Percentiles rank a stretch among this genome's conserved stretches.
Evolutionary conservation across 2,888 invertebrate species (phyloP).

Genomic region (Drepanosiphum platanoidis): DNA sequence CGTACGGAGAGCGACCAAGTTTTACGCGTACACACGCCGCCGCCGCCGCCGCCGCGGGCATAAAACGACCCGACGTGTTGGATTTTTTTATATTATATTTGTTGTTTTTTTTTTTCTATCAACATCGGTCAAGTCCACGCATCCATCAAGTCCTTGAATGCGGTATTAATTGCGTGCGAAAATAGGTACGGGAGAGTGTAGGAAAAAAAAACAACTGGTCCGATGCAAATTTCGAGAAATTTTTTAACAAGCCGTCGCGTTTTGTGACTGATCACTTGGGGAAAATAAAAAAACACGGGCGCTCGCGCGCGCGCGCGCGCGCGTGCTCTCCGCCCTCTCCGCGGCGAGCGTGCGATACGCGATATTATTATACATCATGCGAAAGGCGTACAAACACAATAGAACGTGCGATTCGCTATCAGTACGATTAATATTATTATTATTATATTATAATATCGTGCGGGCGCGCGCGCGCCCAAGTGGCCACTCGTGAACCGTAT

Average conservation of each 20-base stretch:
- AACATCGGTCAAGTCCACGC: neutral
- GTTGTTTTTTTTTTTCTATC: neutral
- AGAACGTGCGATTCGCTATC: neutral
- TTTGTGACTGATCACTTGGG: slow-evolving; percentile 52
- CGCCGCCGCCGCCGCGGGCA: neutral
- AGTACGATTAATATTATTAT: neutral
- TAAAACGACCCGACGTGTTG: neutral
- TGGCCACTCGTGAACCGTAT: slow-evolving; percentile 28
- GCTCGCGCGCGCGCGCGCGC: too few relatives aligned
- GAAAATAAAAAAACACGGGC: slow-evolving; percentile 4
- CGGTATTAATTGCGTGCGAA: slow-evolving; percentile 57
- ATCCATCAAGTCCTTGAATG: slow-evolving; percentile 58
- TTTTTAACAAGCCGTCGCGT: slow-evolving; percentile 11
- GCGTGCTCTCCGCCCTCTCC: slow-evolving; percentile 7
- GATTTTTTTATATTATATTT: neutral
- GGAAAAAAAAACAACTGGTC: slow-evolving; percentile 25
- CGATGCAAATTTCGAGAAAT: slow-evolving; percentile 42
- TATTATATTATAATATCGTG: neutral
- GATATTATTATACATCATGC: neutral
- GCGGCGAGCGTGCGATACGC: neutral
- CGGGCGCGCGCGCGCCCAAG: neutral
- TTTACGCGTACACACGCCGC: neutral
- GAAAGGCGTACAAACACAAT: neutral
- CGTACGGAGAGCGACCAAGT: neutral
- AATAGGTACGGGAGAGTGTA: neutral